These are phyloP conservation scores for Palythoa grandiflora DNA, from an alignment of 92 coral and sea anemone genomes.

Conservation along the genomic window DNA sequence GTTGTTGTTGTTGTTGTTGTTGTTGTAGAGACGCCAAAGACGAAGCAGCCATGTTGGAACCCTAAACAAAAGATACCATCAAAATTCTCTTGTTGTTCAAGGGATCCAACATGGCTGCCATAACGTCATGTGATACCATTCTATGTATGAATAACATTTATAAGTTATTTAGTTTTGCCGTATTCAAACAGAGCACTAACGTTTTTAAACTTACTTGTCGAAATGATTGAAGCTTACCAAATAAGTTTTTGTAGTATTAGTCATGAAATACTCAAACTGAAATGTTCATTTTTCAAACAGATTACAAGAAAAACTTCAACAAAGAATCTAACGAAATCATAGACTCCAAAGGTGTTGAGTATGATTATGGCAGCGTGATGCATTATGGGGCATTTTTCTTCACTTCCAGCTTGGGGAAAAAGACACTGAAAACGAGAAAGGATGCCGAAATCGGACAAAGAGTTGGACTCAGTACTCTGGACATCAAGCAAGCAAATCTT, in stretches of 20 bases:
- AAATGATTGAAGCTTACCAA: not conserved
- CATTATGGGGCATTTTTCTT: slow-evolving; percentile 94
- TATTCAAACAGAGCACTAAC: not conserved
- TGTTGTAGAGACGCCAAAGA: too few species aligned
- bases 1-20: too few species aligned
- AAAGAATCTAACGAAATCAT: slow-evolving; percentile 69
- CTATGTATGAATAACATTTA: too few species aligned
- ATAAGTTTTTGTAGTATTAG: not conserved
- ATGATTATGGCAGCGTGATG: slow-evolving; percentile 92
- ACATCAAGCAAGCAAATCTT: slow-evolving; percentile 74
- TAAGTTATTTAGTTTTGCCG: too few species aligned
- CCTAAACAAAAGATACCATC: too few species aligned
- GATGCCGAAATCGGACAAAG: slow-evolving; percentile 83
- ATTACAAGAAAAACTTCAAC: slow-evolving; percentile 75
- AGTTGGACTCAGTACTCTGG: slow-evolving; percentile 74
- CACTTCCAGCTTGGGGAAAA: slow-evolving; percentile 45
- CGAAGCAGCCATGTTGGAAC: too few species aligned
- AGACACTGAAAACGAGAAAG: slow-evolving; percentile 56
- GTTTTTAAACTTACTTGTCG: not conserved
- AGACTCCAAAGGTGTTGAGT: slow-evolving; percentile 75
- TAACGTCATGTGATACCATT: too few species aligned
- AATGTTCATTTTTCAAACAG: slow-evolving; percentile 36
- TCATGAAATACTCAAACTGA: not conserved
- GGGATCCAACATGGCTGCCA: too few species aligned
- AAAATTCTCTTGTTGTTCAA: too few species aligned